A percentile compares a stretch with the other conserved stretches of the same genome.
phyloP scores from a whole-genome alignment of 2,888 invertebrate genomes.

The Dyspetes luteomarginatus region DNA sequence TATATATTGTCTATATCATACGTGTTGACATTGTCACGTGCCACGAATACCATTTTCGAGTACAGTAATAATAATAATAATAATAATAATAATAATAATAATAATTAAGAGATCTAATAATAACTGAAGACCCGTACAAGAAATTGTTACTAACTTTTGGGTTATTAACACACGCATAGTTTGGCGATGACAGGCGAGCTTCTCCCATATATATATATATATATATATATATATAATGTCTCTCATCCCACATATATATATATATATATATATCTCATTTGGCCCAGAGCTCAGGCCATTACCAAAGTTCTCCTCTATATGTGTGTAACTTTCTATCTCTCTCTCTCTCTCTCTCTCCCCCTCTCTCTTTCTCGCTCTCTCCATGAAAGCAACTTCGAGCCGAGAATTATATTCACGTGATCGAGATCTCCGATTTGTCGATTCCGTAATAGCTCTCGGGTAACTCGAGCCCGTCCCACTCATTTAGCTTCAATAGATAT shows the following conservation, averaged over 20 bases:
- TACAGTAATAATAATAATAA: slow-evolving; percentile 4
- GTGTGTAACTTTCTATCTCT: slow-evolving; percentile 1
- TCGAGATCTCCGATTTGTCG: slow-evolving; percentile 47
- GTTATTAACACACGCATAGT: slow-evolving; percentile 50
- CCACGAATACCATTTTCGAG: too few species aligned
- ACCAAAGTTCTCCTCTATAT: slow-evolving; percentile 56
- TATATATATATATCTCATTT: neutral
- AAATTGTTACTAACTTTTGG: slow-evolving; percentile 56
- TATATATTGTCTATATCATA: neutral
- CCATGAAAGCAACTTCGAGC: slow-evolving; percentile 19
- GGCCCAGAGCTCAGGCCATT: slow-evolving; percentile 34
- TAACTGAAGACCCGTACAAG: slow-evolving; percentile 38
- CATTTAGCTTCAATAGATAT: neutral
- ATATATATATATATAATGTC: neutral
- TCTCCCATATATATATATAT: neutral
- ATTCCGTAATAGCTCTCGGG: slow-evolving; percentile 28
- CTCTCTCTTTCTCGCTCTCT: neutral
- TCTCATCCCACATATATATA: neutral
- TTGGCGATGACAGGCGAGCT: slow-evolving; percentile 36
- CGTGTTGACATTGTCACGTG: too few species aligned
- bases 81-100: slow-evolving; percentile 1
- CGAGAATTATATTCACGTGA: slow-evolving; percentile 36
- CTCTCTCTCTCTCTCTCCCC: neutral
- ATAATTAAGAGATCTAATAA: slow-evolving; percentile 26
- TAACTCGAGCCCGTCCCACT: neutral